Conservation (phyloP, 2,888 invertebrate species). For the Globia sparganii region DNA sequence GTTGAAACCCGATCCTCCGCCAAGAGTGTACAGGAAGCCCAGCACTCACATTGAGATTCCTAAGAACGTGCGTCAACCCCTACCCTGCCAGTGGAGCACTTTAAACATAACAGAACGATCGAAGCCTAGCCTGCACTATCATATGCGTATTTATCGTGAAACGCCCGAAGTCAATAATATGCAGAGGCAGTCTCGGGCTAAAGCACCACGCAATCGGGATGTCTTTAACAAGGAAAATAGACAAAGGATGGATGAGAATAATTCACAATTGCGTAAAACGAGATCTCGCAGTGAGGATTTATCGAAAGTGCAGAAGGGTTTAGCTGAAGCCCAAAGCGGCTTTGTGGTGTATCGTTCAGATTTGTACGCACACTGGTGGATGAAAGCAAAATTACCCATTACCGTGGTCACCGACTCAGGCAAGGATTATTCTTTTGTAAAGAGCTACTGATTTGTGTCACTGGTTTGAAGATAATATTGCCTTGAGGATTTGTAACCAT, state of each 20-base stretch:
- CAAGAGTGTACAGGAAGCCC: constrained; percentile 86
- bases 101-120: constrained; percentile 86
- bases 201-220: constrained; percentile 82
- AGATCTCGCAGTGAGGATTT: constrained; percentile 88
- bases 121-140: constrained; percentile 88
- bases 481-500: constrained; percentile 89
- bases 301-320: constrained; percentile 85
- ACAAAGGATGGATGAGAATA: constrained; percentile 67
- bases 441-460: constrained; percentile 90
- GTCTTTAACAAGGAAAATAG: constrained; percentile 76
- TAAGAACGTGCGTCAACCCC: constrained; percentile 85
- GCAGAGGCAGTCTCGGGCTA: constrained; percentile 79
- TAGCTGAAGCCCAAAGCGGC: constrained; percentile 83
- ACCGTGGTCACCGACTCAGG: constrained; percentile 91
- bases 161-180: constrained; percentile 72
- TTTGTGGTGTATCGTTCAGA: constrained; percentile 94
- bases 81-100: constrained; percentile 88
- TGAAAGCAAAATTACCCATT: constrained; percentile 95
- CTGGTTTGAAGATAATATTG: constrained; percentile 89
- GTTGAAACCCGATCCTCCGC: constrained; percentile 86
- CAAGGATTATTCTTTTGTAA: constrained; percentile 91
- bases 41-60: constrained; percentile 87
- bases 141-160: constrained; percentile 88
- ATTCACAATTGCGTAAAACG: constrained; percentile 77
- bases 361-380: constrained; percentile 98